Evolutionary conservation across 1,140 invertebrate species (phyloP), one percentile per base, ranked within the genome.

Genomic region (Protaetia brevitarsis): DNA sequence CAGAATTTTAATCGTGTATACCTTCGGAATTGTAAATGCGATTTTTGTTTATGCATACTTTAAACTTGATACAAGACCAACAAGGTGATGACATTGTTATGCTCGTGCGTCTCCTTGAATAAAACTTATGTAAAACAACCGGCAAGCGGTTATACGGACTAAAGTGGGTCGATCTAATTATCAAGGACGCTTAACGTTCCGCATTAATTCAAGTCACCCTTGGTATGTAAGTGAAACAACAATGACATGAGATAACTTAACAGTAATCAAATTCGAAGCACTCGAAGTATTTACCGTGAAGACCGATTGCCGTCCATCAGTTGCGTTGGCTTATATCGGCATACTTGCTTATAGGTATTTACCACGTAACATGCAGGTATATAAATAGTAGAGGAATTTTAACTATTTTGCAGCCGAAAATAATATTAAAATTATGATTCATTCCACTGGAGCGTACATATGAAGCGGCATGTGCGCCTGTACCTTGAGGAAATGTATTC

Each of bases 241-340:
- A n/a, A n/a, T n/a, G 23, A 10, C 41, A 45, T 51, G 6, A 16
- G 3, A 51, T 19, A 16, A 8, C 5, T 16, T 51, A 21, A 51
- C 16, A 51, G 41, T 51, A 51, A 51, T 51, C 26, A 19, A 51
- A 51, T 51, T 51, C 19, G 26, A 51, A 51, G 41, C 41, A 51
- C 41, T 51, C 41, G 21, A 23, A 51, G 10, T 8, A 0, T 3
- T 51, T 23, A 23, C n/a, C n/a, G 19, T 4, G 2, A 23, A 8
- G 19, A 23, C 41, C 7, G 41, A 51, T 51, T 51, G 21, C 26
- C 13, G n/a, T n/a, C n/a, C n/a, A n/a, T n/a, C n/a, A n/a, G n/a
- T n/a, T 23, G 10, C 6, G 26, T 6, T 7, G 41, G 2, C 13
- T 51, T 11, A 1, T 3, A 37, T 37, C 16, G 34, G 21, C 19